Evolutionary conservation across 2,113 vertebrate species (phyloP).

Genomic region (Dipodomys merriami): DNA sequence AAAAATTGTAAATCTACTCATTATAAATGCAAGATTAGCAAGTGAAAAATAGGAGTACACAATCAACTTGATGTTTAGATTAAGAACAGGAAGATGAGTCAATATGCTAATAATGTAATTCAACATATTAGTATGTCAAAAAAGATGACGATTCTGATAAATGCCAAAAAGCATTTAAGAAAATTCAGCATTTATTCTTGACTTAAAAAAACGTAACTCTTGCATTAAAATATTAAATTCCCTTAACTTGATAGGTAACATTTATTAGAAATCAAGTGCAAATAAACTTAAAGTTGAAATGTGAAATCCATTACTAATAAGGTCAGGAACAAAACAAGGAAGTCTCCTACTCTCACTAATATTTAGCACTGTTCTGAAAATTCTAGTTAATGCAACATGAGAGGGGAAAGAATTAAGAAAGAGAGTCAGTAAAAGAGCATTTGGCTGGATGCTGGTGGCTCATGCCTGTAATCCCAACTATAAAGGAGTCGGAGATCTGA

Average conservation of each 20-base stretch:
- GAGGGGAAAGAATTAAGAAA: not conserved
- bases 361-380: not conserved
- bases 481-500: no score
- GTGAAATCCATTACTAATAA: slow-evolving; percentile 22
- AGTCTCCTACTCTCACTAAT: not conserved
- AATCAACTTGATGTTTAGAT: not conserved
- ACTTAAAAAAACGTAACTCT: not conserved
- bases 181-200: not conserved
- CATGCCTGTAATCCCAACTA: no score
- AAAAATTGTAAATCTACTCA: not conserved
- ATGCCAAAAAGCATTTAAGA: not conserved
- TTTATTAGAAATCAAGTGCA: not conserved
- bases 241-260: not conserved
- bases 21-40: slow-evolving; percentile 12
- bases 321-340: not conserved
- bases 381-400: not conserved
- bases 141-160: not conserved
- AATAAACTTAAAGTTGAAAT: not conserved
- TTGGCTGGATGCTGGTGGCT: no score
- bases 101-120: not conserved
- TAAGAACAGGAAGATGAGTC: not conserved
- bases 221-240: not conserved
- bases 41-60: not conserved
- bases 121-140: not conserved
- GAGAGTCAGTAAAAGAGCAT: not conserved